Evolutionary conservation across 2,797 vertebrate genomes (phyloP).

Genomic region (Galago senegalensis): DNA sequence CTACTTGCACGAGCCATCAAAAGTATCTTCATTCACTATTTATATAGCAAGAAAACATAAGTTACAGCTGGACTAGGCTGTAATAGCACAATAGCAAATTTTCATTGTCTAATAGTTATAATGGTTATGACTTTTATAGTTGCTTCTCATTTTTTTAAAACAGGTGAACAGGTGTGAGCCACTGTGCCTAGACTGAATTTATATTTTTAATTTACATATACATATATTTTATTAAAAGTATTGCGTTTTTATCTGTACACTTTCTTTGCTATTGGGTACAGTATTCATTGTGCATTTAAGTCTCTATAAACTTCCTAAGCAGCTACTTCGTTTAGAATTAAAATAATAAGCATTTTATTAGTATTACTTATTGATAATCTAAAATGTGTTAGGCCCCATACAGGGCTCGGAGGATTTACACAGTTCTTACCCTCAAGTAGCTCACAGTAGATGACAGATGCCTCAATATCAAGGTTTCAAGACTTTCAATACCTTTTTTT

Average conservation of each 20-base stretch:
- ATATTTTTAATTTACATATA: no score
- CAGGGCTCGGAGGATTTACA: background rate
- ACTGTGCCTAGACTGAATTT: no score
- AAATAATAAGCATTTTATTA: background rate
- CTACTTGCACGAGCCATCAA: background rate
- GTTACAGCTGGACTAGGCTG: background rate
- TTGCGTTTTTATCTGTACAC: no score
- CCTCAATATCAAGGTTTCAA: background rate
- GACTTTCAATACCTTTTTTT: background rate
- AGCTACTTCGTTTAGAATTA: slow-evolving; percentile 5
- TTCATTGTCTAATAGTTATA: background rate
- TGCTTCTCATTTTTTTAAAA: slow-evolving; percentile 29
- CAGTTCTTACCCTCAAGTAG: background rate
- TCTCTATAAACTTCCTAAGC: slow-evolving; percentile 22
- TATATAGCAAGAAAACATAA: background rate
- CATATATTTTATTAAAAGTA: no score
- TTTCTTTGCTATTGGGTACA: background rate
- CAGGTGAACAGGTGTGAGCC: background rate
- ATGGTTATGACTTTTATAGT: background rate
- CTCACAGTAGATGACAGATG: background rate
- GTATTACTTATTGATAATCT: background rate
- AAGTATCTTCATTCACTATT: slow-evolving; percentile 14
- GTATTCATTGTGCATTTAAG: background rate
- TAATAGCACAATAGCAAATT: background rate
- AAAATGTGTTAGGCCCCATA: background rate